Evolutionary conservation across 2,797 vertebrate genomes (phyloP).

Genomic region (Oryzias sinensis): DNA sequence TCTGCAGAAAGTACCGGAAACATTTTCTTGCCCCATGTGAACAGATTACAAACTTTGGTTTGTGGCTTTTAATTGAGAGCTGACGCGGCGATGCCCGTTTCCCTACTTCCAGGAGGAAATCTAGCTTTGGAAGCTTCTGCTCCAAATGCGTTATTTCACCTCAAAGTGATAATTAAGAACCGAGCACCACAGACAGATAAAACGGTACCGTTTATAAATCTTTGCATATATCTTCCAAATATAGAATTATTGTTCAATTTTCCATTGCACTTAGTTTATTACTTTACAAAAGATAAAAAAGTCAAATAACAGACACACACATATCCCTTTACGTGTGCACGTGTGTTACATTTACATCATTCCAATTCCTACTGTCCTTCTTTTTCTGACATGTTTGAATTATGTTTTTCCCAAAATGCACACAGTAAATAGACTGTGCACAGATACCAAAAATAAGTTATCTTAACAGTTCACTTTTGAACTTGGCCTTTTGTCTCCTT

Average conservation of each 20-base stretch:
- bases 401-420: constrained; percentile 62
- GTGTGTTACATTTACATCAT: constrained; percentile 68
- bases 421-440: constrained; percentile 73
- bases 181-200: constrained; percentile 60
- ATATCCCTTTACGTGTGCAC: constrained; percentile 54
- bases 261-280: constrained; percentile 85
- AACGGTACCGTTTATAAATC: constrained; percentile 70
- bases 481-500: constrained; percentile 64
- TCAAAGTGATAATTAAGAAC: constrained; percentile 38
- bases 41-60: constrained; percentile 23
- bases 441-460: constrained; percentile 80
- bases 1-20: constrained; percentile 25
- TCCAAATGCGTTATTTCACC: constrained; percentile 28
- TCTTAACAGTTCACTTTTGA: constrained; percentile 63
- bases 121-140: constrained; percentile 31
- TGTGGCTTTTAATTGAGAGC: constrained; percentile 31
- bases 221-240: constrained; percentile 69
- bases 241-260: constrained; percentile 75
- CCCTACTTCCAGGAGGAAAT: constrained; percentile 22
- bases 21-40: constrained; percentile 23
- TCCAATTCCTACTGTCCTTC: constrained; percentile 67
- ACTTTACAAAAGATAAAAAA: constrained; percentile 79
- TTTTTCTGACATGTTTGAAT: constrained; percentile 64
- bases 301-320: constrained; percentile 35
- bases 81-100: constrained; percentile 28